These are phyloP conservation scores for Tenodera sinensis DNA, from an alignment of 2,888 invertebrate genomes.

Conservation along the genomic window DNA sequence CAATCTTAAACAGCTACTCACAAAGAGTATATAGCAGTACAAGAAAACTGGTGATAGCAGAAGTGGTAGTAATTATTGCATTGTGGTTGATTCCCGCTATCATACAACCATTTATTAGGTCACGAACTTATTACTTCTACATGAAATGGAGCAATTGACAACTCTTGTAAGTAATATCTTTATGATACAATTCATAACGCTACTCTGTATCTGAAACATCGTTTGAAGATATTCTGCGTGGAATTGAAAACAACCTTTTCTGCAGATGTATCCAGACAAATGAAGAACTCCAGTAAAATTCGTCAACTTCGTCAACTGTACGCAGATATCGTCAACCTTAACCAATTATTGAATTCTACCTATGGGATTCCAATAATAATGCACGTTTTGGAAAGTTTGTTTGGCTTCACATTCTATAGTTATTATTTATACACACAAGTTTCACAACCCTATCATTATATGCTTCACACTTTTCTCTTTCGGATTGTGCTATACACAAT, in stretches of 20 bases:
- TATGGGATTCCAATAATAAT: neutral
- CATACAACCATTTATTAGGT: too few relatives aligned
- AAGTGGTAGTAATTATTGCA: too few relatives aligned
- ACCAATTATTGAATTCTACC: neutral
- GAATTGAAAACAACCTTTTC: neutral
- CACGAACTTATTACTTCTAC: neutral
- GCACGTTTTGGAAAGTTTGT: neutral
- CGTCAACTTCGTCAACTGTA: neutral
- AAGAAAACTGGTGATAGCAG: too few relatives aligned
- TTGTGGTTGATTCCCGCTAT: too few relatives aligned
- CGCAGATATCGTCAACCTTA: neutral
- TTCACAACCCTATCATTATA: neutral
- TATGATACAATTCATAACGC: neutral
- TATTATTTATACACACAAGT: neutral
- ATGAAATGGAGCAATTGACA: neutral
- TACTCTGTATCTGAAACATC: neutral
- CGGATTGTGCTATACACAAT: neutral
- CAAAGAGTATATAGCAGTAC: too few relatives aligned
- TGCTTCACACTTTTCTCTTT: neutral
- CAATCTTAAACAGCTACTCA: too few relatives aligned
- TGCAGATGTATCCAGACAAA: neutral
- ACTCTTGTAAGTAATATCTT: neutral
- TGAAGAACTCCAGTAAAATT: neutral
- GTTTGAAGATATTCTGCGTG: neutral
- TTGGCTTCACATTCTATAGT: neutral